Conservation (phyloP, 2,888 invertebrate species). For the Melipona bicolor region DNA sequence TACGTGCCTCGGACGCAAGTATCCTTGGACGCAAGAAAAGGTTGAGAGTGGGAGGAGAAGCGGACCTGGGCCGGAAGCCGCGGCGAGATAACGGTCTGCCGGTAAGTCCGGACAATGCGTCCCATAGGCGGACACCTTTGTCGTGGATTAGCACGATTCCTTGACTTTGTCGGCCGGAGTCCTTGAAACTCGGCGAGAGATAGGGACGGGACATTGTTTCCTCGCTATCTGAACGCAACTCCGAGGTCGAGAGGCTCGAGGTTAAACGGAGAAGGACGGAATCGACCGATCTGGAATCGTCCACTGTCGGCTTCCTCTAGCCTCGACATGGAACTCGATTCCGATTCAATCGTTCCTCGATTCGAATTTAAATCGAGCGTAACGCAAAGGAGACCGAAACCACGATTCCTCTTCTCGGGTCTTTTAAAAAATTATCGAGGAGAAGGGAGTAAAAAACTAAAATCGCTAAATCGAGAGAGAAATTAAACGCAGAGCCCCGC, state of each 20-base stretch:
- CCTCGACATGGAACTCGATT: too few relatives aligned
- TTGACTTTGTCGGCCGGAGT: slow-evolving; percentile 21
- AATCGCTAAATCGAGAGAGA: neutral
- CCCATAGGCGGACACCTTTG: slow-evolving; percentile 48
- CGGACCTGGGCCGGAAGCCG: slow-evolving; percentile 3
- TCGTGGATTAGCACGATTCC: slow-evolving; percentile 65
- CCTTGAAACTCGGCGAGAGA: slow-evolving; percentile 64
- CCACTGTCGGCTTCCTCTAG: neutral
- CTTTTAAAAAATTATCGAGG: neutral
- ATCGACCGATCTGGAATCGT: slow-evolving; percentile 24
- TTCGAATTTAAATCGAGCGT: neutral
- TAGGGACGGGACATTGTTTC: slow-evolving; percentile 66
- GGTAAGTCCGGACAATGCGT: slow-evolving; percentile 58
- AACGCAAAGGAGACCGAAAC: neutral
- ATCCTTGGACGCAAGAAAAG: slow-evolving; percentile 16
- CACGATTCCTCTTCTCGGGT: neutral
- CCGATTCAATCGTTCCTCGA: too few relatives aligned
- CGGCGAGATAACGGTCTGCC: slow-evolving; percentile 43
- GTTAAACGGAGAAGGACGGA: neutral
- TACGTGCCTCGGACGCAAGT: slow-evolving; percentile 13
- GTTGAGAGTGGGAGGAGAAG: neutral
- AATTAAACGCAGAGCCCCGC: neutral
- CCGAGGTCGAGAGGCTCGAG: neutral
- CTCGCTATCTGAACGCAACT: slow-evolving; percentile 51
- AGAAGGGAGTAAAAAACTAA: neutral